Percentiles rank a stretch among this genome's conserved stretches.
phyloP scores from a whole-genome alignment of 2,113 vertebrate genomes.

The Mus pahari region DNA sequence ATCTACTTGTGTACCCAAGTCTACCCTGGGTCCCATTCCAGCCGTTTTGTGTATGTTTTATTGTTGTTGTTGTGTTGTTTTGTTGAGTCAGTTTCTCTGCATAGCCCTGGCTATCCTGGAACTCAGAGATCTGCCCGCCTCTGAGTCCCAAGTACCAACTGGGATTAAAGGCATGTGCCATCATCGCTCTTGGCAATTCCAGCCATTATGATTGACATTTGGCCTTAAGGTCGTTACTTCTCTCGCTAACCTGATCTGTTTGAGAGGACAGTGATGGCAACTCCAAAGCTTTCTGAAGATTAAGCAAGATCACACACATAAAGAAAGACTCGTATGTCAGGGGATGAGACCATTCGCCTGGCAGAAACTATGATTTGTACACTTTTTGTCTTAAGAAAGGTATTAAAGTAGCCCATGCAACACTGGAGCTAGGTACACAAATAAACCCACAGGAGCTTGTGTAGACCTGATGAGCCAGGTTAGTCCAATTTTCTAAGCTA shows the following conservation, averaged over 20 bases:
- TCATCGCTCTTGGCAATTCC: not conserved
- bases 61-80: not conserved
- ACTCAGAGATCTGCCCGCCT: not conserved
- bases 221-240: slow-evolving; percentile 10
- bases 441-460: slow-evolving; percentile 16
- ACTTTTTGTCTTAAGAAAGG: not conserved
- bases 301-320: not conserved
- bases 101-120: not conserved
- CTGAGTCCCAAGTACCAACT: not conserved
- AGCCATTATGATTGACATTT: not conserved
- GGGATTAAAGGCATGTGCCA: not conserved
- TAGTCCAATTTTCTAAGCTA: slow-evolving; percentile 16
- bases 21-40: not conserved
- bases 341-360: not conserved
- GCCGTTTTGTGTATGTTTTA: not conserved
- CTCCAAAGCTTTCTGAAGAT: slow-evolving; percentile 30
- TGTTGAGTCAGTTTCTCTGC: not conserved
- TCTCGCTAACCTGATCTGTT: not conserved
- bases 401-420: not conserved
- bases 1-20: not conserved
- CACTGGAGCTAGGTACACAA: slow-evolving; percentile 40
- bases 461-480: slow-evolving; percentile 36
- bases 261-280: slow-evolving; percentile 34
- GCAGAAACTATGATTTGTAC: not conserved
- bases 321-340: not conserved